Evolutionary conservation across 2,797 vertebrate genomes (phyloP).

Genomic region (Eulemur albifrons): DNA sequence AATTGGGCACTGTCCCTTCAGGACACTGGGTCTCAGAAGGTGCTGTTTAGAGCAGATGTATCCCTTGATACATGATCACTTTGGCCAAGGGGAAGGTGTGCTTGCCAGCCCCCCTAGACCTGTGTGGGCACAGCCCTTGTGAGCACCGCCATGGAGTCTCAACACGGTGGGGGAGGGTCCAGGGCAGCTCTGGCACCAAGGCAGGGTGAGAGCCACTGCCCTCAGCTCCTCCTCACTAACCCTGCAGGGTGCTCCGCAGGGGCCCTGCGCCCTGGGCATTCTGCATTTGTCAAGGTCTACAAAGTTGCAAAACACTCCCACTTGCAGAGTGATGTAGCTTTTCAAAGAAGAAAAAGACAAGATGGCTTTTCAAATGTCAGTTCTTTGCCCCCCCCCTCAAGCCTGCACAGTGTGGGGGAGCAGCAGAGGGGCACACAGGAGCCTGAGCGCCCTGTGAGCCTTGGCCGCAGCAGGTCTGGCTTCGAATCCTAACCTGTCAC

Average conservation of each 20-base stretch:
- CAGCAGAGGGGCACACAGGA: neutral
- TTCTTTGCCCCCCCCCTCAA: neutral
- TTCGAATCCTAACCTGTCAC: neutral
- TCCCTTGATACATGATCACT: neutral
- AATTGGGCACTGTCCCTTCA: neutral
- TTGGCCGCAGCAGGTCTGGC: neutral
- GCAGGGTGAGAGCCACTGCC: too few species aligned
- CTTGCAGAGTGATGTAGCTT: neutral
- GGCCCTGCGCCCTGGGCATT: neutral
- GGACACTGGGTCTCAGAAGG: neutral
- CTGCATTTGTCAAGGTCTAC: neutral
- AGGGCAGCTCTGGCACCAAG: neutral
- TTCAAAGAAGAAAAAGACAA: neutral
- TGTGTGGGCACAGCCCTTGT: neutral
- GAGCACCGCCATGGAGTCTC: neutral
- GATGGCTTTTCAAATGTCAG: neutral
- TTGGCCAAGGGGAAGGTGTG: neutral
- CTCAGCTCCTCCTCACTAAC: neutral
- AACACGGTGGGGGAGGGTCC: rapidly evolving
- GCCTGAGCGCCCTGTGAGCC: neutral
- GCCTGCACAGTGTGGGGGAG: neutral
- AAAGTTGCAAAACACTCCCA: neutral
- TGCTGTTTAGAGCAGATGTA: neutral
- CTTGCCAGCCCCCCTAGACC: neutral
- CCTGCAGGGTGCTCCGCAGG: rapidly evolving